A percentile compares a stretch with the other conserved stretches of the same genome.
These are phyloP conservation scores for Phalera bucephala DNA, from an alignment of 2,888 invertebrate genomes.

Conservation along the genomic window DNA sequence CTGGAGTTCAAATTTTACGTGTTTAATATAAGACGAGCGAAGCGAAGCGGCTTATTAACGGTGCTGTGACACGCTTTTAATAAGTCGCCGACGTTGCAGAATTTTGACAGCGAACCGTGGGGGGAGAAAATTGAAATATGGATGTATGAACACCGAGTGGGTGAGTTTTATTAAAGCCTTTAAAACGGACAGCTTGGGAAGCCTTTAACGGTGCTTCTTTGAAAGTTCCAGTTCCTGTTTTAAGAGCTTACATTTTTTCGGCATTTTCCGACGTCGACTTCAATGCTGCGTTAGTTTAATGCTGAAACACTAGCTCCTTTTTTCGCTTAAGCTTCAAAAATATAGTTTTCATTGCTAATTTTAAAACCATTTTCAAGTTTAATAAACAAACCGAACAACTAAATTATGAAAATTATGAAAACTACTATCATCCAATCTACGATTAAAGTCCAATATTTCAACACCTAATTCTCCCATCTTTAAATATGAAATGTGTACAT, in stretches of 20 bases:
- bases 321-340: no score
- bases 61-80: slow-evolving; percentile 30
- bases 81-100: slow-evolving; percentile 30
- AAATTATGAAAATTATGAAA: background rate
- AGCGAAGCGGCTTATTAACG: slow-evolving; percentile 31
- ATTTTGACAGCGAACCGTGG: slow-evolving; percentile 24
- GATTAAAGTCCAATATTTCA: background rate
- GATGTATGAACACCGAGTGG: slow-evolving; percentile 10
- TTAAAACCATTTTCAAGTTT: no score
- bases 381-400: no score
- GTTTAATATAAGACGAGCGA: slow-evolving; percentile 26
- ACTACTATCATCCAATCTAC: background rate
- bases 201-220: background rate
- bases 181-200: background rate
- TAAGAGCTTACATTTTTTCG: no score
- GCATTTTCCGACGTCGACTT: no score
- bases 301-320: no score
- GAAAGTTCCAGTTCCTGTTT: background rate
- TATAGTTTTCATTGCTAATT: no score
- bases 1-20: slow-evolving; percentile 8
- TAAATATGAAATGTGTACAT: background rate
- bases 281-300: no score
- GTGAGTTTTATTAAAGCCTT: background rate
- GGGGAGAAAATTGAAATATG: slow-evolving; percentile 21
- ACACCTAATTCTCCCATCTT: background rate